Evolutionary conservation across 2,113 vertebrate species (phyloP).

Genomic region (Anolis carolinensis): DNA sequence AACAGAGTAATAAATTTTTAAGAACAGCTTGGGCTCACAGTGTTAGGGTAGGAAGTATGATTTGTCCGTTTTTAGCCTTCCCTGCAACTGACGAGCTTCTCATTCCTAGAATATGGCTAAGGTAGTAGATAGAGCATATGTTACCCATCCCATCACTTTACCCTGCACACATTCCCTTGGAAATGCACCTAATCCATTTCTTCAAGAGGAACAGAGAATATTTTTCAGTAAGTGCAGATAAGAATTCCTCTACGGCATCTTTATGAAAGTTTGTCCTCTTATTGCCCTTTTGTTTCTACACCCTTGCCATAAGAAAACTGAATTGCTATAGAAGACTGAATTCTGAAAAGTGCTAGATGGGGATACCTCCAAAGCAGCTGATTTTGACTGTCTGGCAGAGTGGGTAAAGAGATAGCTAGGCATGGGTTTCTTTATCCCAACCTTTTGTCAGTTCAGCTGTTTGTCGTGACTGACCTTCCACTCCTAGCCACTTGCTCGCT

Average conservation of each 20-base stretch:
- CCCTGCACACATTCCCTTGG: neutral
- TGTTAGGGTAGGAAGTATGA: conserved; percentile 59
- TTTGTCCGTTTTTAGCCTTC: neutral
- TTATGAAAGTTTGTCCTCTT: neutral
- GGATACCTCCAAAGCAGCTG: neutral
- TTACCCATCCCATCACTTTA: no score
- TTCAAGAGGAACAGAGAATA: neutral
- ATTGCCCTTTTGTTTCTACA: neutral
- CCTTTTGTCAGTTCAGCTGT: neutral
- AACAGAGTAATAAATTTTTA: conserved; percentile 87
- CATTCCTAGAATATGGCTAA: neutral
- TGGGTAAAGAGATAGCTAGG: neutral
- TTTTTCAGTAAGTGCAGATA: neutral
- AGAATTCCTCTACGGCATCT: neutral
- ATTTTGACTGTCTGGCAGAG: neutral
- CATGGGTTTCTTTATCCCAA: neutral
- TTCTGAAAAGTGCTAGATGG: neutral
- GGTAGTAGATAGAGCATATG: neutral
- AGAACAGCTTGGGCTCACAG: conserved; percentile 76
- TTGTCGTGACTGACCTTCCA: neutral
- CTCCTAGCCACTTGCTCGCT: neutral
- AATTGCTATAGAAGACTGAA: neutral
- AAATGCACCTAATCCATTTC: neutral
- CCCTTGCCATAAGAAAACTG: neutral
- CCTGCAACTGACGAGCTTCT: conserved; percentile 1